Evolutionary conservation across 2,888 invertebrate species (phyloP), one percentile per base, ranked within the genome.

Genomic region (Eledona agricola): DNA sequence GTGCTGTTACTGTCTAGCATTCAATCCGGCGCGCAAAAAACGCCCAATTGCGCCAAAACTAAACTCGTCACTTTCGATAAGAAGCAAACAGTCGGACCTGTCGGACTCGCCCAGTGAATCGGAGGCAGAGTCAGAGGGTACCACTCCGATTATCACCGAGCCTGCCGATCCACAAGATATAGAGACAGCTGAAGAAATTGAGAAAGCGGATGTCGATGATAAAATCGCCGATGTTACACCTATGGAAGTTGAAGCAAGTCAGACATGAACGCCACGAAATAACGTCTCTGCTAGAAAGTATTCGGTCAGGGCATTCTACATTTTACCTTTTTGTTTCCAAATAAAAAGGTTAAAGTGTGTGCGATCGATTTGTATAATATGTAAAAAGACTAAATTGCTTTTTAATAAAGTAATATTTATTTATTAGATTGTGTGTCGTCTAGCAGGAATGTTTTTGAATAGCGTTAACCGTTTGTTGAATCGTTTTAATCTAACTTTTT

Each of bases 1-100:
- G 37, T 99, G 97, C 76, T 93, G 92, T 63, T 96, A 95, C 77
- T 97, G 97, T 76, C 87, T 85, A 51, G 80, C 83, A 17, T 81
- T 89, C 71, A 96, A 97, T 80, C 89, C 91, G 13, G 89, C 96
- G n/a, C 83, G 89, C 53, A 95, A 95, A 72, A 86, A 89, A 69
- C 83, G 90, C 19, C 94, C 93, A 1, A 79, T 83, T 23, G 92
- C 92, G 13, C 94, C 94, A 0, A 79, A 77, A 69, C 67, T 81
- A 50, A 77, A 78, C 5, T 53, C 61, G 11, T 66, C 70, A 29
- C 37, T 57, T 9, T 16, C 62, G 5, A 34, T 51, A 12, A 54
- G 25, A 16, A 11, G 12, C 22, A 37, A 26, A 10, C 43, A 11
- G 26, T 55, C 51, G 6, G 64, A 67, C 43, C 65, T 70, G 10